Percentiles rank a stretch among this genome's conserved stretches.
These are phyloP conservation scores for Redunca redunca DNA, from an alignment of 2,113 vertebrate species.

Conservation along the genomic window DNA sequence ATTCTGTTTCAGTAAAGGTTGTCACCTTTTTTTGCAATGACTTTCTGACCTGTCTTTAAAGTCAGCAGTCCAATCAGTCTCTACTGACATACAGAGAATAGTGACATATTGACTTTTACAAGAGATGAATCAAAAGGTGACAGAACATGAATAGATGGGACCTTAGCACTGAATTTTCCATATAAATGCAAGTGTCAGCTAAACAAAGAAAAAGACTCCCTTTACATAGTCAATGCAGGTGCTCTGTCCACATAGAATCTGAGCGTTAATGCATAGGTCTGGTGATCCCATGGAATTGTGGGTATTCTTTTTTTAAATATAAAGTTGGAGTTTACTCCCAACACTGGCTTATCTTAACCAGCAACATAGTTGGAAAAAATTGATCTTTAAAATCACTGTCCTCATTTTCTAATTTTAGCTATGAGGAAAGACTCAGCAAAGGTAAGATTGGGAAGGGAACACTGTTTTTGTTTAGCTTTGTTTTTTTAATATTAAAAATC, in stretches of 20 bases:
- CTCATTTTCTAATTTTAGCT: neutral
- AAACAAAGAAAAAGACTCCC: constrained; percentile 49
- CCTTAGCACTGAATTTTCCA: constrained; percentile 67
- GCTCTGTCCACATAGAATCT: neutral
- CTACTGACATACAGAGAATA: constrained; percentile 72
- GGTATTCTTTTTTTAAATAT: neutral
- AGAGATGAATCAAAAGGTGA: constrained; percentile 74
- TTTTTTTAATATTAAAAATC: neutral
- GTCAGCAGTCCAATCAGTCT: constrained; percentile 77
- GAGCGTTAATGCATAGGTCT: neutral
- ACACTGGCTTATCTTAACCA: neutral
- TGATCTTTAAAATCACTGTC: neutral
- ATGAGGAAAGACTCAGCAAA: neutral
- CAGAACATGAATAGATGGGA: constrained; percentile 70
- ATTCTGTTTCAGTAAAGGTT: constrained; percentile 73
- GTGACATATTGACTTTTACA: constrained; percentile 80
- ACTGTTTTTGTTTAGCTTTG: neutral
- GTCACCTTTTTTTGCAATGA: constrained; percentile 53
- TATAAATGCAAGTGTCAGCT: constrained; percentile 75
- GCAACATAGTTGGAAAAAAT: neutral
- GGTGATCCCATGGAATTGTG: neutral
- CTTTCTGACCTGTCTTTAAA: constrained; percentile 80
- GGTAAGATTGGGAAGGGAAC: neutral
- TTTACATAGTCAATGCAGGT: constrained; percentile 42
- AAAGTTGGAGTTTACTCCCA: neutral